These are phyloP conservation scores for Rhipidura dahli DNA, from an alignment of 2,113 vertebrate species.

Conservation along the genomic window DNA sequence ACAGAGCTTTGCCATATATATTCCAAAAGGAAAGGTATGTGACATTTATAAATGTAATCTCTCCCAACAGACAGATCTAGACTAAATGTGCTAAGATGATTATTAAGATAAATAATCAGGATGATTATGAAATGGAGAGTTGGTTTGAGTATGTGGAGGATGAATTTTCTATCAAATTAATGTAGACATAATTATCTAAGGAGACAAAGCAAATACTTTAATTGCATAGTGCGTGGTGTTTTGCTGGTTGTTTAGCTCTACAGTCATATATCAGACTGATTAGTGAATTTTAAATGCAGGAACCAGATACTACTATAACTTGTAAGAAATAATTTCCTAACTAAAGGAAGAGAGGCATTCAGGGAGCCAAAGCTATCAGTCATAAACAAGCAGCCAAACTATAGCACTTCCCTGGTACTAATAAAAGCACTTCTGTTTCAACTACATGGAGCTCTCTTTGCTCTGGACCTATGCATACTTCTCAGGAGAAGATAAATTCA, in stretches of 20 bases:
- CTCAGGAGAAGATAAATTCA: conserved; percentile 23
- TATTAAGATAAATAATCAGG: neutral
- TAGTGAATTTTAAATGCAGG: neutral
- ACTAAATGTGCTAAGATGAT: neutral
- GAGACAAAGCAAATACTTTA: neutral
- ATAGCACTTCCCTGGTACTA: neutral
- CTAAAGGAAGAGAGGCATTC: neutral
- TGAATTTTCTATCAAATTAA: neutral
- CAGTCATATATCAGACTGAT: neutral
- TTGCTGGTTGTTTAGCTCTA: neutral
- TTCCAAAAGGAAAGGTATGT: neutral
- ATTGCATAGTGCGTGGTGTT: neutral
- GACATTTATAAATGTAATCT: neutral
- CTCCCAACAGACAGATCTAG: neutral
- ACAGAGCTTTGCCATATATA: neutral
- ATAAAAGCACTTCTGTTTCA: neutral
- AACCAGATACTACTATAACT: neutral
- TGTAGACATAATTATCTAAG: neutral
- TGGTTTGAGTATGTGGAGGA: neutral
- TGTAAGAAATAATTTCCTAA: neutral
- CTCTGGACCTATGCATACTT: neutral
- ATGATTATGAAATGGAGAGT: neutral
- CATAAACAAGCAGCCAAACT: neutral
- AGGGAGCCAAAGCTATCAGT: neutral
- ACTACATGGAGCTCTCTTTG: neutral